Percentiles rank a stretch among this genome's conserved stretches.
phyloP scores from a whole-genome alignment of 2,888 invertebrate genomes.

The Aromia moschata region DNA sequence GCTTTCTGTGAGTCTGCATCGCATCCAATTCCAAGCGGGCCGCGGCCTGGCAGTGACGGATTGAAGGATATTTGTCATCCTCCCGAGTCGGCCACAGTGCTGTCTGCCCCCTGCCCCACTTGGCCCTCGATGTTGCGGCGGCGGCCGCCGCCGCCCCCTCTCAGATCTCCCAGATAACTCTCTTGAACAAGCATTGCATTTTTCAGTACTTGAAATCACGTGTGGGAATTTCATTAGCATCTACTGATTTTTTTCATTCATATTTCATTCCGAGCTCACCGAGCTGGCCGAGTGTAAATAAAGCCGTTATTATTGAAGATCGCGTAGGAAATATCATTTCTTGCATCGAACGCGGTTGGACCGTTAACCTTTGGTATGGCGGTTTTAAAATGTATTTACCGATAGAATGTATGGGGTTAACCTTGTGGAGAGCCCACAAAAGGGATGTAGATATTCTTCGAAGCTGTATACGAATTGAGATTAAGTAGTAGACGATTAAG shows the following conservation, averaged over 20 bases:
- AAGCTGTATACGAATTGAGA: no score
- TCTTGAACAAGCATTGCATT: slow-evolving; percentile 61
- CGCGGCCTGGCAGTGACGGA: slow-evolving; percentile 73
- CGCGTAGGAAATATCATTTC: slow-evolving; percentile 31
- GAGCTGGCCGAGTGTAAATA: slow-evolving; percentile 29
- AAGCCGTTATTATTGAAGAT: slow-evolving; percentile 29
- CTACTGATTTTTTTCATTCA: slow-evolving; percentile 41
- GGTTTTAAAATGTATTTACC: not conserved
- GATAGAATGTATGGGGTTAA: slow-evolving; percentile 8
- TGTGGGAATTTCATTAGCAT: slow-evolving; percentile 53
- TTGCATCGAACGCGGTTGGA: slow-evolving; percentile 22
- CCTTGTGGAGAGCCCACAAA: no score
- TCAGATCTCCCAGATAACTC: slow-evolving; percentile 57
- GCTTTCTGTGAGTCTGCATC: slow-evolving; percentile 64
- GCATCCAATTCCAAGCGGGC: slow-evolving; percentile 65
- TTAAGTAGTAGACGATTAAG: no score
- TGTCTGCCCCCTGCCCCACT: slow-evolving; percentile 55
- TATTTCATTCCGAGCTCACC: slow-evolving; percentile 31
- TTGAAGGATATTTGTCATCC: slow-evolving; percentile 76
- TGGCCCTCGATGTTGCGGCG: slow-evolving; percentile 46
- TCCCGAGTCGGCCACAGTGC: slow-evolving; percentile 66
- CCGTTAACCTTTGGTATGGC: slow-evolving; percentile 18
- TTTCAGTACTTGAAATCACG: slow-evolving; percentile 56
- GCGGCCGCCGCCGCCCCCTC: slow-evolving; percentile 50
- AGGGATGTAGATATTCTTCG: no score